phyloP scores from a whole-genome alignment of 2,113 vertebrate genomes.

The Carassius carassius region DNA sequence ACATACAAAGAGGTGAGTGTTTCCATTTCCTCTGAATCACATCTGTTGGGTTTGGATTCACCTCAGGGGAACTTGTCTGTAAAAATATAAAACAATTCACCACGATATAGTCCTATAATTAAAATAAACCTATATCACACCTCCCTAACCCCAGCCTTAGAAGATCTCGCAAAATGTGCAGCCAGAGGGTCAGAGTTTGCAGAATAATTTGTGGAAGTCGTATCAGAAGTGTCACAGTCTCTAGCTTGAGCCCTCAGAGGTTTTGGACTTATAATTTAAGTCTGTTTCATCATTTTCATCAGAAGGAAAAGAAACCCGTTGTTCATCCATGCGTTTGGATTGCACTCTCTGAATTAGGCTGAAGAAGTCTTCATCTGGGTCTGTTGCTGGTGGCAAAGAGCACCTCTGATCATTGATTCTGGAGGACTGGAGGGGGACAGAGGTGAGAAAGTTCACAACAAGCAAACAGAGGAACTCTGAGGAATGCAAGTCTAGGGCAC shows the following conservation, averaged over 20 bases:
- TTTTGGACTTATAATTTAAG: constrained; percentile 44
- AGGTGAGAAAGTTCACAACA: constrained; percentile 13
- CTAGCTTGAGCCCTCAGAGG: constrained; percentile 49
- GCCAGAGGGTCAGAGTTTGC: constrained; percentile 23
- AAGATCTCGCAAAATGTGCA: constrained; percentile 13
- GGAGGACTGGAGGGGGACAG: constrained; percentile 74
- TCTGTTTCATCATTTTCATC: constrained; percentile 66
- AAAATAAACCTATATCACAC: constrained; percentile 20
- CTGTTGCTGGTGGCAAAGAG: constrained; percentile 80
- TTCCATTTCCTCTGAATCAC: neutral
- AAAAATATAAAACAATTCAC: constrained; percentile 3
- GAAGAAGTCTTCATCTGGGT: constrained; percentile 88
- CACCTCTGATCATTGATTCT: constrained; percentile 88
- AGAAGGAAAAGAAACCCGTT: constrained; percentile 79
- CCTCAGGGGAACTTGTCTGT: neutral
- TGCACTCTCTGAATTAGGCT: constrained; percentile 87
- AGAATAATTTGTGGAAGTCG: neutral
- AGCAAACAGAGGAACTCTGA: neutral
- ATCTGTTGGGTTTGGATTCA: constrained; percentile 10
- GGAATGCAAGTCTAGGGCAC: too few species aligned
- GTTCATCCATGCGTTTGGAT: constrained; percentile 87
- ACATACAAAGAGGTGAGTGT: neutral
- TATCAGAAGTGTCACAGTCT: constrained; percentile 13
- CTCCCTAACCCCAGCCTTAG: neutral
- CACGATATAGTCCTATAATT: neutral